Percentiles rank a stretch among this genome's conserved stretches.
Conservation (phyloP, 2,888 invertebrate genomes). For the Erebia palarica region DNA sequence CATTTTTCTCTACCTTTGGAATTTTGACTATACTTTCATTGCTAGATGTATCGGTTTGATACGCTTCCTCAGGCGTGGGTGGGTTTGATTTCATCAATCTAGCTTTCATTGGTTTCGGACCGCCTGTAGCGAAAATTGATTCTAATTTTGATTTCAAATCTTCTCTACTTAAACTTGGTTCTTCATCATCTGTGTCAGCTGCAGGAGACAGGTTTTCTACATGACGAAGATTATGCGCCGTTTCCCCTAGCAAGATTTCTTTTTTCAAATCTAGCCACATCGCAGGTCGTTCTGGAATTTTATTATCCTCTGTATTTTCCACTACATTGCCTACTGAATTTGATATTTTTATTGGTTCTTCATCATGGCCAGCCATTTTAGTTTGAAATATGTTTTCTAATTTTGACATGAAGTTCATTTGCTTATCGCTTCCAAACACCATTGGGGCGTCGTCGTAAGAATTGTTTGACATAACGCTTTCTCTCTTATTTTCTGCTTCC, state of each 20-base stretch:
- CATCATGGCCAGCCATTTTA: conserved; percentile 57
- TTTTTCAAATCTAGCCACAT: conserved; percentile 67
- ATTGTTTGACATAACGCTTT: conserved; percentile 49
- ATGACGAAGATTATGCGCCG: conserved; percentile 56
- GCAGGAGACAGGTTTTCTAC: conserved; percentile 48
- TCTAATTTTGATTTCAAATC: conserved; percentile 74
- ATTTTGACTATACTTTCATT: conserved; percentile 63
- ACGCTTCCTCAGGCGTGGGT: conserved; percentile 66
- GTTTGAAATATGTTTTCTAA: conserved; percentile 68
- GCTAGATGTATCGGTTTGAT: conserved; percentile 62
- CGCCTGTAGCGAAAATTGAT: conserved; percentile 66
- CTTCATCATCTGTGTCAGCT: conserved; percentile 52
- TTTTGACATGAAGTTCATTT: conserved; percentile 71
- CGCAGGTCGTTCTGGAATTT: conserved; percentile 52
- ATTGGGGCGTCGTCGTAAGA: conserved; percentile 51
- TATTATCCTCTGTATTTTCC: conserved; percentile 52
- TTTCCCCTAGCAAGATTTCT: conserved; percentile 59
- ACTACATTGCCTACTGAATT: conserved; percentile 65
- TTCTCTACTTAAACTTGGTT: conserved; percentile 59
- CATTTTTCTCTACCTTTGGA: conserved; percentile 71
- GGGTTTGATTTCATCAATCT: conserved; percentile 67
- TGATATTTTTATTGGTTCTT: conserved; percentile 62
- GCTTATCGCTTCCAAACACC: conserved; percentile 54
- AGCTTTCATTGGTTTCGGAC: conserved; percentile 60
- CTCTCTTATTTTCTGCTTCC: conserved; percentile 44